Base-by-base conservation (phyloP, 2,113 vertebrate genomes). In the Steatornis caripensis region DNA sequence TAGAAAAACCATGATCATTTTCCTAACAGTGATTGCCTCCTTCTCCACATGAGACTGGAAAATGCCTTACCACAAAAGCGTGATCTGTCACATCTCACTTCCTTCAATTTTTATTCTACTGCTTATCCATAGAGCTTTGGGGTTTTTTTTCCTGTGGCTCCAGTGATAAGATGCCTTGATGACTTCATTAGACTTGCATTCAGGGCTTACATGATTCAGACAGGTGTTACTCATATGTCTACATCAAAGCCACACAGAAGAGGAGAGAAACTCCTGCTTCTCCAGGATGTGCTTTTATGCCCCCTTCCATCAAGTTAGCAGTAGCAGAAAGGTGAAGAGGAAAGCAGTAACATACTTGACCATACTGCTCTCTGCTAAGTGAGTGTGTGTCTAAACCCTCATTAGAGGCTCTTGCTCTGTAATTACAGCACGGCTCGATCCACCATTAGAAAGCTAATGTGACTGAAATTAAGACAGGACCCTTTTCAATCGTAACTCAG, bases 161-260 rank as follows among this genome's bases (percentile, higher is more conserved):
- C 72, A 89, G 36, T 37, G 48, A 69, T 61, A 64, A 90, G 61
- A 86, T 89, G 70, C 91, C 57, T 92, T 97, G 61, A 86, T 89
- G 70, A 92, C 57, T 92, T 97, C 80, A 93, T 91, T 45, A 62
- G 15, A 71, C 53, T 80, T 78, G 53, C 51, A 80, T 92, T 81
- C 74, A 87, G 58, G 41, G 53, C n/a, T 70, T 60, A 26, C 30
- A 34, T 70, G 84, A 92, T 82, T 87, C 83, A 94, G 60, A 45
- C 93, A 93, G 91, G 91, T 97, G 83, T 89, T 89, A 79, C 30
- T 95, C 87, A 49, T 54, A 80, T 36, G 54, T 74, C 75, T 94
- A 21, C 55, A 82, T 60, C 60, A 93, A 87, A 91, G 54, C 34
- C 62, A 49, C 37, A 34, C 2, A 2, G 65, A 54, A 85, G 46